Base-by-base conservation (phyloP, 2,113 vertebrate species). In the Globicephala melas region DNA sequence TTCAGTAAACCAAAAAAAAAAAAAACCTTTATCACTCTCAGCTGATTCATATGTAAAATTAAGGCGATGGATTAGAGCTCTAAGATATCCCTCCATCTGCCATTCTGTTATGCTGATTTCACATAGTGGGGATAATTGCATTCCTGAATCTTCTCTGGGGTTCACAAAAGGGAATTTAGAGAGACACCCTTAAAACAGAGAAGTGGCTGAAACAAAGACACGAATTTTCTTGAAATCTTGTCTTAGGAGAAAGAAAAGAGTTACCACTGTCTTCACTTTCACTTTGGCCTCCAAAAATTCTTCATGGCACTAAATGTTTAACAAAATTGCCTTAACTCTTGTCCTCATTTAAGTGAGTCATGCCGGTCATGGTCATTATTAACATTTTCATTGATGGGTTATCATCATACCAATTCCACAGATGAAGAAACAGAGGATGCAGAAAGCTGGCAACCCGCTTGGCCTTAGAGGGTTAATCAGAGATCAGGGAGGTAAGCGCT, bases 381-480 rank as follows among this genome's bases (percentile, higher is more conserved):
- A 44, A 44, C 20, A 13, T 84, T 82, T 36, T 28, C 44, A 12
- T 3, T 58, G 79, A 26, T 3, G 55, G 21, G n/a, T 60, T 55
- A 41, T 68, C 28, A 70, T 44, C 44, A n/a, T 25, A 41, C 15
- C 89, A 53, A 60, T 63, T 41, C 21, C n/a, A 36, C 55, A 77
- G 90, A 63, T 73, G 81, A 89, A 91, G 65, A 90, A 93, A 60
- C 9, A 31, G 47, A 67, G 60, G 82, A 36, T 9, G 8, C 17
- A 15, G 79, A 71, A 87, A 76, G 15, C 8, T 2, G 31, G 21
- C 0, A 1, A 31, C 74, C 89, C 70, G n/a, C 84, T 96, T 65
- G 89, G 44, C 71, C n/a, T 81, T 33, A 47, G n/a, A 2, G 17
- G 38, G 31, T 95, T 79, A 95, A 58, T 97, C 97, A 94, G 76